Percentiles rank a stretch among this genome's conserved stretches.
Evolutionary conservation across 2,797 vertebrate species (phyloP).

Genomic region (Limnodromus scolopaceus): DNA sequence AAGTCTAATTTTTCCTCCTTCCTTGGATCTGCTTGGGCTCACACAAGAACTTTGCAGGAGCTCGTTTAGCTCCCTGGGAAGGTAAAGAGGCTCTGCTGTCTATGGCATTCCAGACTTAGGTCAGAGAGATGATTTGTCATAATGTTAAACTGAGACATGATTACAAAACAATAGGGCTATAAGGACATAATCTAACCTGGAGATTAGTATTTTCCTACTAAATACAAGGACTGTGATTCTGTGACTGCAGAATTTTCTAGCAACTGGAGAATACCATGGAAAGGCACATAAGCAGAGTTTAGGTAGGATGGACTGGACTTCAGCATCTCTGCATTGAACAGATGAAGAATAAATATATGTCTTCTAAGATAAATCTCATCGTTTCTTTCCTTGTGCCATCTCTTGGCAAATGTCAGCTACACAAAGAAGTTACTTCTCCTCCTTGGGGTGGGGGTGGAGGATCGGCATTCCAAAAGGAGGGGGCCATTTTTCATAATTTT

Average conservation of each 20-base stretch:
- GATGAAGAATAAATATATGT: not conserved
- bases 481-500: not conserved
- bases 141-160: not conserved
- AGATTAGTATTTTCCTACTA: not conserved
- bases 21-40: not conserved
- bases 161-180: not conserved
- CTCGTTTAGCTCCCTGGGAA: not conserved
- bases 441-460: not conserved
- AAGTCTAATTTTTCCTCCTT: not conserved
- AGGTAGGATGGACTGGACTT: not conserved
- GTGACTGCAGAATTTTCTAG: not conserved
- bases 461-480: not conserved
- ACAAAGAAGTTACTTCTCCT: not conserved
- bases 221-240: not conserved
- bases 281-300: not conserved
- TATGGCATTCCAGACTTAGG: not conserved
- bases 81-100: not conserved
- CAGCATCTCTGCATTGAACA: not conserved
- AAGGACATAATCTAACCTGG: not conserved
- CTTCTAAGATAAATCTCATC: not conserved
- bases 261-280: not conserved
- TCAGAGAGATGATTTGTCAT: not conserved
- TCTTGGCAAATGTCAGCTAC: not conserved
- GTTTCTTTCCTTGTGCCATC: not conserved
- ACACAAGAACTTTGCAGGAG: not conserved